Evolutionary conservation across 2,888 invertebrate genomes (phyloP).

Genomic region (Tanytarsus gracilentus): DNA sequence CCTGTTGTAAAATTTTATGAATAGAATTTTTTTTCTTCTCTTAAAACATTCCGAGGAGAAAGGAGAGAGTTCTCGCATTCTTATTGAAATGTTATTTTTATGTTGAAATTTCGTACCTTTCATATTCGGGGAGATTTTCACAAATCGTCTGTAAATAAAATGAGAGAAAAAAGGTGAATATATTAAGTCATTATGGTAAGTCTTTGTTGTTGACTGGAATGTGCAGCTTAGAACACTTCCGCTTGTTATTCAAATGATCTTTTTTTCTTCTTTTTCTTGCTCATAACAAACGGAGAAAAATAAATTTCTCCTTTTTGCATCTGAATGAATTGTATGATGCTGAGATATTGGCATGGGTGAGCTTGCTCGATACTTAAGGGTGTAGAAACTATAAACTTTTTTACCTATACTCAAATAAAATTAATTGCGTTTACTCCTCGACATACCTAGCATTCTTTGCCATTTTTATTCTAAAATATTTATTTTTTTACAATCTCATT

Average conservation of each 20-base stretch:
- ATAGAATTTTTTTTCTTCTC: neutral
- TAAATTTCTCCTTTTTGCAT: too few species aligned
- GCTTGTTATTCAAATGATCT: conserved; percentile 20
- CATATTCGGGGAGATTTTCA: neutral
- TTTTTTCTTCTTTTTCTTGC: neutral
- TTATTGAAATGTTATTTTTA: neutral
- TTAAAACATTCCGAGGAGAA: neutral
- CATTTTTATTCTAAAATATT: too few species aligned
- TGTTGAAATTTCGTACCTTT: conserved; percentile 4
- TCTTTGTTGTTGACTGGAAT: too few species aligned
- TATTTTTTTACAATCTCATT: too few species aligned
- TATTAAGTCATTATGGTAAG: conserved; percentile 18
- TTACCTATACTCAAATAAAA: too few species aligned
- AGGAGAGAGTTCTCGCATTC: neutral
- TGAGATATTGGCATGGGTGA: too few species aligned
- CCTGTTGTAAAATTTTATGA: neutral
- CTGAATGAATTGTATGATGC: too few species aligned
- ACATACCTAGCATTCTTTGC: too few species aligned
- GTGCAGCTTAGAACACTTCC: conserved; percentile 4
- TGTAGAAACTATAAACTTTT: too few species aligned
- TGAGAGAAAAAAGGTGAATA: conserved; percentile 2
- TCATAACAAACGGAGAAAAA: too few species aligned
- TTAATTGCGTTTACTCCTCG: too few species aligned
- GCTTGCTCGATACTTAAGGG: too few species aligned
- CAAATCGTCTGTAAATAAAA: neutral